Percentiles rank a stretch among this genome's conserved stretches.
phyloP scores from a whole-genome alignment of 2,888 invertebrate genomes.

The Biston stratarius region DNA sequence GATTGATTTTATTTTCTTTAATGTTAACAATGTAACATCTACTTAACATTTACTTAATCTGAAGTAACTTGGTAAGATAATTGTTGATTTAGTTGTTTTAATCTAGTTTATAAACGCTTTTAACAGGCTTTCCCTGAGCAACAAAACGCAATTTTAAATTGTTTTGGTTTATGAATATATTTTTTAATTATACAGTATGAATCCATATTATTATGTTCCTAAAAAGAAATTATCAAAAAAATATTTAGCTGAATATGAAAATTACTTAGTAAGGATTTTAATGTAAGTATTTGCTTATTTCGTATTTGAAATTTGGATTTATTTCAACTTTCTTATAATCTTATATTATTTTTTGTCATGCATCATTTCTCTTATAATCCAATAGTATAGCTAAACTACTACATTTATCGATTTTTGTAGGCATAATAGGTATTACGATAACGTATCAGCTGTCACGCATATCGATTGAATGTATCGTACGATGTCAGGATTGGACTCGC shows the following conservation, averaged over 20 bases:
- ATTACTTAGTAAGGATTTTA: too few relatives aligned
- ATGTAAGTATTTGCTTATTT: not conserved
- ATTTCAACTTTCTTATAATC: not conserved
- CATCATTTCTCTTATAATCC: not conserved
- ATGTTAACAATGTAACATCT: constrained; percentile 8
- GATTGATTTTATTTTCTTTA: not conserved
- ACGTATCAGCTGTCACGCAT: constrained; percentile 22
- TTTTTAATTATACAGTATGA: not conserved
- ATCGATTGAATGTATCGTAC: constrained; percentile 22
- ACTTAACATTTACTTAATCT: not conserved
- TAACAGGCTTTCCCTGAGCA: not conserved
- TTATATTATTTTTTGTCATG: not conserved
- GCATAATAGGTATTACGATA: not conserved
- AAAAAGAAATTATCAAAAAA: too few relatives aligned
- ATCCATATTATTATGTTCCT: too few relatives aligned
- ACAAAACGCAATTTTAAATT: not conserved
- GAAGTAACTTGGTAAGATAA: constrained; percentile 46
- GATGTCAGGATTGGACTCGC: constrained; percentile 10
- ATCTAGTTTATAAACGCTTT: constrained; percentile 4
- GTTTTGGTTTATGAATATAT: not conserved
- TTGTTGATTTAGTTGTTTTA: not conserved
- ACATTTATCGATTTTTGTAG: not conserved
- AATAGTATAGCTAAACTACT: not conserved
- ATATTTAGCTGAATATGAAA: too few relatives aligned
- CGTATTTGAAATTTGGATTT: not conserved